Base-by-base conservation (phyloP, 2,797 vertebrate species). In the Tenualosa thibaudeaui region DNA sequence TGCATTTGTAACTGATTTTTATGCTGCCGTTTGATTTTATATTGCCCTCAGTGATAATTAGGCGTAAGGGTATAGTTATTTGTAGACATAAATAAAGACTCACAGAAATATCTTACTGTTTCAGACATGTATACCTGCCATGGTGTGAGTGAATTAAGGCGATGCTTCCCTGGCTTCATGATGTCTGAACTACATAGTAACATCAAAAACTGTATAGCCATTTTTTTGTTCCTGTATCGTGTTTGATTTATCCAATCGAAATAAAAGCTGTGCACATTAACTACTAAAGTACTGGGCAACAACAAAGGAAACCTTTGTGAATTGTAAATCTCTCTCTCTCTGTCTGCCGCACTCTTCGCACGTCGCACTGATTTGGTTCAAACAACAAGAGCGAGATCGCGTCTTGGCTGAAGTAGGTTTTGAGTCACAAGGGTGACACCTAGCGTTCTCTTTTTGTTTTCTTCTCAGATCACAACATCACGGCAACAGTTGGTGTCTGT, bases 341-440 rank as follows among this genome's bases (percentile, higher is more conserved):
- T 65, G 65, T 82, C 90, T 31, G 51, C 62, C 87, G 84, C 81
- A 68, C 83, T 82, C 86, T n/a, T 54, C 82, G 43, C 24, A 9
- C 65, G 26, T 49, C 84, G 86, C 81, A 15, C 86, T 82, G 84
- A 49, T 13, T n/a, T 43, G 68, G 68, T 75, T 43, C 37, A 75
- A 3, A 75, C 31, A 37, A 75, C 15, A 43, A 88, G 86, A 89
- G 86, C 90, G 60, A 31, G 83, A 87, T 89, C 90, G 90, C 92
- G 86, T 86, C 5, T 82, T 81, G 86, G 90, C 87, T 86, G 81
- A 92, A 90, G 87, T 87, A 87, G 88, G 71, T 90, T 95, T 95
- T 89, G 92, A 96, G 94, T 95, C 94, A 95, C 94, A 96, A 95
- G 95, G 94, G 94, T 95, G 95, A 95, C 95, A 96, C 94, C 95